Evolutionary conservation across 1,140 invertebrate species (phyloP).

Genomic region (Colletes gigas): DNA sequence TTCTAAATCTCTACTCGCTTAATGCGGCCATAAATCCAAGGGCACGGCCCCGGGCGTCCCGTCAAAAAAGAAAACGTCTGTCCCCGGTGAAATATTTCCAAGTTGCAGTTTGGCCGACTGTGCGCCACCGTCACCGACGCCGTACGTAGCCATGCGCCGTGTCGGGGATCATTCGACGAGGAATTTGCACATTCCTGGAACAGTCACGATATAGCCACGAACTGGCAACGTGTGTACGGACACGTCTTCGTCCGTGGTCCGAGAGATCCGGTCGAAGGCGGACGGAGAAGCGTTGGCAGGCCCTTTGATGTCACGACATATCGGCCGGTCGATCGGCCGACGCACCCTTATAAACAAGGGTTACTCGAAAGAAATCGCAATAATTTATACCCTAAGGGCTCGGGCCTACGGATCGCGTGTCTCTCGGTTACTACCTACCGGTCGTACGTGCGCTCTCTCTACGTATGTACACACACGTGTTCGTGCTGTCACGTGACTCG

Average conservation of each 20-base stretch:
- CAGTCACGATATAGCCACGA: background rate
- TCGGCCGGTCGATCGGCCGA: slow-evolving; percentile 71
- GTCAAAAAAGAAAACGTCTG: slow-evolving; percentile 43
- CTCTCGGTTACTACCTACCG: slow-evolving; percentile 62
- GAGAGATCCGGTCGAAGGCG: slow-evolving; percentile 54
- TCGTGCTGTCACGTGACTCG: slow-evolving; percentile 60
- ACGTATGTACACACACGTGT: slow-evolving; percentile 60
- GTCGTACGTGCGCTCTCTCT: slow-evolving; percentile 29
- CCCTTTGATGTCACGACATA: slow-evolving; percentile 79
- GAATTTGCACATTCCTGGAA: slow-evolving; percentile 37
- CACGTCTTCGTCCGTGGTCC: slow-evolving; percentile 45
- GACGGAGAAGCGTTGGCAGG: slow-evolving; percentile 55
- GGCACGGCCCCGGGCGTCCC: slow-evolving; percentile 22
- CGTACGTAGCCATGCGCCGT: too few relatives aligned
- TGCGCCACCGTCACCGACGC: background rate
- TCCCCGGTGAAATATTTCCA: slow-evolving; percentile 37
- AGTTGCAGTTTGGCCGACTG: background rate
- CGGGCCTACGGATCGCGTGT: slow-evolving; percentile 78
- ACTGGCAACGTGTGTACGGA: background rate
- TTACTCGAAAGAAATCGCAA: slow-evolving; percentile 79
- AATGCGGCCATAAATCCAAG: slow-evolving; percentile 35
- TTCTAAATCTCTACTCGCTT: slow-evolving; percentile 47
- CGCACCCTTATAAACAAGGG: slow-evolving; percentile 73
- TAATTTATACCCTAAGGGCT: slow-evolving; percentile 78
- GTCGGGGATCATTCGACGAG: slow-evolving; percentile 31